Base-by-base conservation (phyloP, 2,888 invertebrate species). In the Syrphus vitripennis region DNA sequence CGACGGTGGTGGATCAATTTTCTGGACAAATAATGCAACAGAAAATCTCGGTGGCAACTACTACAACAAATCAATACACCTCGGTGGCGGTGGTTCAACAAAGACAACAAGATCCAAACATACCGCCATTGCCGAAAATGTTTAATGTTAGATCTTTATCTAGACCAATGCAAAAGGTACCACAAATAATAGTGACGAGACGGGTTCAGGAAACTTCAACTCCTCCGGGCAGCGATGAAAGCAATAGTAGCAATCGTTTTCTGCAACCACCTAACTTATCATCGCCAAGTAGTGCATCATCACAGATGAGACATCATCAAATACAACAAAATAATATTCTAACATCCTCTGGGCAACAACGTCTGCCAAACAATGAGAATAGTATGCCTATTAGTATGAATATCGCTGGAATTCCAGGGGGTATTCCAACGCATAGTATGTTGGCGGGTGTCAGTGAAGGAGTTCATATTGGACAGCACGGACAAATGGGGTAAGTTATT, bases 321-420 rank as follows among this genome's bases (percentile, higher is more conserved):
- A 34, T 67, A n/a, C 80, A 75, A 5, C 81, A 81, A 37, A 31
- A 71, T 12, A 76, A 67, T 40, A 67, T 81, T 19, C 67, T 84
- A 50, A 21, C 71, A 0, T 59, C 50, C 4, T 5, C 63, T 7
- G 24, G n/a, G 21, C 63, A 42, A 12, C 84, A 55, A 14, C 34
- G 50, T 16, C 14, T 45, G 31, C 19, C 81, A 10, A 84, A 77
- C 53, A 84, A 76, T 24, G 84, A 77, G 19, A 84, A 80, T 31
- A 71, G 80, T 45, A 84, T 84, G 67, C 81, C 81, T 5, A 81
- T 81, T 19, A 69, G 72, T 19, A 55, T 81, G 84, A 77, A 83
- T 42, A 83, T 83, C 42, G 74, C 53, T 2, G 74, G 80, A 16
- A 83, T 81, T 53, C 81, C 84, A 9, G 76, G 72, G 4, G 84